A percentile compares a stretch with the other conserved stretches of the same genome.
Conservation (phyloP, 2,113 vertebrate genomes). For the Taxidea taxus region DNA sequence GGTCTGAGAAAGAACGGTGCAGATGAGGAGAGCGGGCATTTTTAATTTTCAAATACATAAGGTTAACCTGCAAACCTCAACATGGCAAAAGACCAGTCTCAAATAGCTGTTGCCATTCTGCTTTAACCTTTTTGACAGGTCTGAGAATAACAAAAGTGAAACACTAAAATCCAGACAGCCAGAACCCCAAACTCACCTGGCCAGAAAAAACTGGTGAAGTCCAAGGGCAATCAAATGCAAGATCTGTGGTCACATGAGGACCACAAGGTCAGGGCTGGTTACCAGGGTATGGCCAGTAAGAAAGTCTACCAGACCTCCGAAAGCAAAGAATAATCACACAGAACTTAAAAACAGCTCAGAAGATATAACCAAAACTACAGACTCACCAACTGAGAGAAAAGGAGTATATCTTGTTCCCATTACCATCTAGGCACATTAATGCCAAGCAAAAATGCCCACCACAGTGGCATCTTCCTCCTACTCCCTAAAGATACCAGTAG, state of each 20-base stretch:
- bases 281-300: neutral
- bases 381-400: neutral
- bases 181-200: constrained; percentile 4
- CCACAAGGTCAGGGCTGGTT: neutral
- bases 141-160: neutral
- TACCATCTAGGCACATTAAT: neutral
- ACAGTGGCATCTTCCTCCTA: neutral
- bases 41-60: neutral
- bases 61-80: neutral
- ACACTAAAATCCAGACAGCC: neutral
- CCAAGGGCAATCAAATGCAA: neutral
- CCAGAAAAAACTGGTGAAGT: neutral
- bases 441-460: neutral
- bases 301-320: neutral
- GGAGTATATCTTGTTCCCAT: neutral
- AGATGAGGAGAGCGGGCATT: neutral
- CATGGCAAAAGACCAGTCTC: neutral
- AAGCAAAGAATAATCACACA: neutral
- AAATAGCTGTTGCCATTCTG: neutral
- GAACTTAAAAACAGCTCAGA: neutral
- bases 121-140: neutral
- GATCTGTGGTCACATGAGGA: neutral
- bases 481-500: neutral
- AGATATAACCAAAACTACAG: constrained; percentile 7
- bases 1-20: neutral